phyloP scores from a whole-genome alignment of 2,113 vertebrate genomes.

The Rana temporaria region DNA sequence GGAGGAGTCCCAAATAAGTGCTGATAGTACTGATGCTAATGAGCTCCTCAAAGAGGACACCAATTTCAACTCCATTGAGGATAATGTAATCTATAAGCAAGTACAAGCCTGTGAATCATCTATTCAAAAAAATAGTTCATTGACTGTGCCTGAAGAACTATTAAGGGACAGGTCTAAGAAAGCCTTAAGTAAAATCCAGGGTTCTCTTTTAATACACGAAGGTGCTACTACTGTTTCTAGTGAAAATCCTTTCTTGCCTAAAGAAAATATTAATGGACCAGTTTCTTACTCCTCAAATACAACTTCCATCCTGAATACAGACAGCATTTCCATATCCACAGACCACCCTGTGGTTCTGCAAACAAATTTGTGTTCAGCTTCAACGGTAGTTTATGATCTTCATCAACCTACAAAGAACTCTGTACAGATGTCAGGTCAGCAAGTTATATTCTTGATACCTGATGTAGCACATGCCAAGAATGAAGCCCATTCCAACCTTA shows the following conservation, averaged over 20 bases:
- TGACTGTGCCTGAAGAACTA: slow-evolving; percentile 81
- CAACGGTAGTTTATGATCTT: slow-evolving; percentile 84
- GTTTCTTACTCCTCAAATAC: slow-evolving; percentile 92
- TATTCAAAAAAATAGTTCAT: slow-evolving; percentile 80
- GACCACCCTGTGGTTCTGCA: slow-evolving; percentile 82
- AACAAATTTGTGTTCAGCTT: slow-evolving; percentile 79
- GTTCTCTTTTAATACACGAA: slow-evolving; percentile 87
- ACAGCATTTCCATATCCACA: slow-evolving; percentile 82
- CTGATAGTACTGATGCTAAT: slow-evolving; percentile 81
- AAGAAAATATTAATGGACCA: slow-evolving; percentile 96
- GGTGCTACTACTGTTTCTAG: slow-evolving; percentile 88
- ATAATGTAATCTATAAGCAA: slow-evolving; percentile 79
- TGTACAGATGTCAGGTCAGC: slow-evolving; percentile 83
- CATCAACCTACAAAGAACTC: slow-evolving; percentile 79
- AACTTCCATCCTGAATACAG: slow-evolving; percentile 88
- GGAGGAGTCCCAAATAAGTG: slow-evolving; percentile 83
- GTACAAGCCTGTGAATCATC: slow-evolving; percentile 79
- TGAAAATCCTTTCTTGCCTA: slow-evolving; percentile 86
- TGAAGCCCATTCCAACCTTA: slow-evolving; percentile 85
- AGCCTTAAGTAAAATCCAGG: slow-evolving; percentile 95
- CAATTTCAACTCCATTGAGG: slow-evolving; percentile 75
- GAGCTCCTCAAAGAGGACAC: slow-evolving; percentile 80
- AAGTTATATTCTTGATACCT: slow-evolving; percentile 84
- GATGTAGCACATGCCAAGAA: slow-evolving; percentile 86
- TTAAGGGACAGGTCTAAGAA: slow-evolving; percentile 89